phyloP scores from a whole-genome alignment of 2,797 vertebrate genomes.

The Zalophus californianus region DNA sequence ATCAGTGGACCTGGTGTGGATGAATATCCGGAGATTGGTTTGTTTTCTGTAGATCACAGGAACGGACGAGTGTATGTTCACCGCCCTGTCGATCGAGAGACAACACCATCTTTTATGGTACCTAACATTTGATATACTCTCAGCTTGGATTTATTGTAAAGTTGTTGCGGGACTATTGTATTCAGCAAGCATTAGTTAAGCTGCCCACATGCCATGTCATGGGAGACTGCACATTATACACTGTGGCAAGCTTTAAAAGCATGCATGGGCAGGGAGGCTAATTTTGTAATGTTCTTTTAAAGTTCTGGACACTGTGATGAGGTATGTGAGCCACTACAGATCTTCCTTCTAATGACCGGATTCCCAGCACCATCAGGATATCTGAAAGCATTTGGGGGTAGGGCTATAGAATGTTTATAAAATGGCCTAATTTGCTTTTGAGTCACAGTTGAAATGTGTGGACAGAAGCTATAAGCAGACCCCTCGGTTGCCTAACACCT shows the following conservation, averaged over 20 bases:
- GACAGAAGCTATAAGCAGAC: neutral
- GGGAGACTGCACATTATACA: fast-evolving
- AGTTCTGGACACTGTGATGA: neutral
- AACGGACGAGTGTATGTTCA: conserved; percentile 82
- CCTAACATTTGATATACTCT: neutral
- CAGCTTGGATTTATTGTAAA: neutral
- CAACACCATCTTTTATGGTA: conserved; percentile 84
- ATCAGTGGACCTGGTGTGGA: conserved; percentile 89
- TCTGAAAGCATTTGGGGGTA: neutral
- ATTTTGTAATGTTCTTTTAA: neutral
- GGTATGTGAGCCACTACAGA: fast-evolving
- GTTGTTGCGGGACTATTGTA: neutral
- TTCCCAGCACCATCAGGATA: neutral
- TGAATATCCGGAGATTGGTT: conserved; percentile 71
- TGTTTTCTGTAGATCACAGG: conserved; percentile 87
- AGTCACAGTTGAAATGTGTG: neutral
- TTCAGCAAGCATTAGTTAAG: neutral
- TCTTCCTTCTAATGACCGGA: neutral
- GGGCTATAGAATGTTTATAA: neutral
- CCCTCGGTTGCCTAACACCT: fast-evolving
- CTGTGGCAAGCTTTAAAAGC: neutral
- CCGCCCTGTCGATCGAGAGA: conserved; percentile 88
- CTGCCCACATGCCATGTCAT: no score
- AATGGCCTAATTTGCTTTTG: neutral
- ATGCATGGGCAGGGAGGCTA: fast-evolving